A percentile compares a stretch with the other conserved stretches of the same genome.
Evolutionary conservation across 2,797 vertebrate genomes (phyloP).

Genomic region (Hippocampus kuda): DNA sequence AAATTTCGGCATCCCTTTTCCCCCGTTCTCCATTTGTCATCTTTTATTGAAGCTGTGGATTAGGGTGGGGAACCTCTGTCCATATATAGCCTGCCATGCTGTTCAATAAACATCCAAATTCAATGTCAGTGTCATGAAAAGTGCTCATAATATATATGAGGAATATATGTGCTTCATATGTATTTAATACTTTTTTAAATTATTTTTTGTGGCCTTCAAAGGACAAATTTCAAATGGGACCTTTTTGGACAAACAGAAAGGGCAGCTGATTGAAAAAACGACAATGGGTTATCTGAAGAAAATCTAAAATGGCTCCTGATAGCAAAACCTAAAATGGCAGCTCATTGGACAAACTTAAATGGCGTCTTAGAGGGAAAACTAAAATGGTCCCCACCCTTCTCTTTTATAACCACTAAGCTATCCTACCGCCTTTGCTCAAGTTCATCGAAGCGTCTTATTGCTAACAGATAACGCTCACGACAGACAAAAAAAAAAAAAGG

Average conservation of each 20-base stretch:
- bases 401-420: slow-evolving; percentile 21
- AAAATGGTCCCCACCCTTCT: slow-evolving; percentile 12
- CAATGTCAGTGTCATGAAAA: neutral
- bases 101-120: neutral
- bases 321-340: neutral
- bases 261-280: neutral
- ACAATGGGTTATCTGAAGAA: too few relatives aligned
- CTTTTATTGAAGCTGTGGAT: slow-evolving; percentile 36
- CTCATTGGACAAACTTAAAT: neutral
- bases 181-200: neutral
- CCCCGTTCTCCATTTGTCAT: slow-evolving; percentile 31
- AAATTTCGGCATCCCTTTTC: slow-evolving; percentile 44
- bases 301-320: neutral
- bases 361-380: neutral
- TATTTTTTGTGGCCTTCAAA: neutral
- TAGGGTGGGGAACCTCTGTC: slow-evolving; percentile 23
- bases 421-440: slow-evolving; percentile 48
- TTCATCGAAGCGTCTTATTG: slow-evolving; percentile 52
- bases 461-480: slow-evolving; percentile 50
- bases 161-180: neutral
- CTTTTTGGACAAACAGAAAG: neutral
- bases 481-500: slow-evolving; percentile 36
- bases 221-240: neutral
- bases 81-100: neutral
- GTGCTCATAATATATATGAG: neutral